Base-by-base conservation (phyloP, 2,113 vertebrate genomes). In the Chaetodon auriga region DNA sequence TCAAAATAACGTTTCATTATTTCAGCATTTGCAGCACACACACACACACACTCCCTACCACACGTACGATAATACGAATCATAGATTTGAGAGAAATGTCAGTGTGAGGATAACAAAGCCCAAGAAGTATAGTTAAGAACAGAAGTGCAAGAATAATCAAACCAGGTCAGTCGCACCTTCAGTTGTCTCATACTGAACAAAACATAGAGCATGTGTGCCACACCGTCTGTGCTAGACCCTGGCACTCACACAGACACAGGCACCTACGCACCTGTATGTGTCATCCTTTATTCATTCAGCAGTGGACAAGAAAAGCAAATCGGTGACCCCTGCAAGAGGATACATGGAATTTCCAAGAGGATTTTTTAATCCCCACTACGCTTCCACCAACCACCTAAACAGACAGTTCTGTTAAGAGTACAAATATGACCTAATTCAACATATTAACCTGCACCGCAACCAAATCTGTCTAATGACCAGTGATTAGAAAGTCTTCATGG, bases 251-350 rank as follows among this genome's bases (percentile, higher is more conserved):
- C 3, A 15, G 18, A 62, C 19, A 61, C 41, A 13, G 7, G 30
- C 36, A 54, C 60, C 7, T 36, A n/a, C n/a, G 13, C 46, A 18
- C 5, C 19, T 41, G 16, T 43, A n/a, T 21, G 25, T 57, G 30
- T 23, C 23, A 43, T 35, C 38, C 7, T 49, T 68, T 74, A 68
- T n/a, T 55, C 13, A 77, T 51, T 38, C 3, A 61, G 62, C 68
- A 73, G 23, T 19, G 48, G 53, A 7, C 6, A 51, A 58, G 60
- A 57, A 45, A 15, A 77, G 23, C 62, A 46, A 55, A 38, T 6
- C 35, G 41, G 36, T 43, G 15, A 51, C 5, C 18, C 11, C n/a
- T 30, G 35, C n/a, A 14, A 54, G 25, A 62, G 21, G 25, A n/a
- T n/a, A 25, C 36, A 61, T 35, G 18, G 0, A 14, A 15, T 7